These are phyloP conservation scores for Phylloscopus trochilus DNA, from an alignment of 2,113 vertebrate species.

Conservation along the genomic window DNA sequence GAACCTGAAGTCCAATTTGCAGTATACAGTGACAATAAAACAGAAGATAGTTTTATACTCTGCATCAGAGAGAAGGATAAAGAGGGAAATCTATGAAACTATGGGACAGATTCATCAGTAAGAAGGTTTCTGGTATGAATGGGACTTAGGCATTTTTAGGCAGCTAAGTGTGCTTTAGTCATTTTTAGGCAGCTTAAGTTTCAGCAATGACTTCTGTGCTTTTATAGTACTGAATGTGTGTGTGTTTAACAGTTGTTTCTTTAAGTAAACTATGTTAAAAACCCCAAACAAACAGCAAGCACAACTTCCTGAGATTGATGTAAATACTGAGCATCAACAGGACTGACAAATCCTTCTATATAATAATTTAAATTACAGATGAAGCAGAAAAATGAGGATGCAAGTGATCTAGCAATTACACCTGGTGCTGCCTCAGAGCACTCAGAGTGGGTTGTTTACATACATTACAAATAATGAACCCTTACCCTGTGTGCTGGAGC, in stretches of 20 bases:
- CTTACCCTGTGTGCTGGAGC: not conserved
- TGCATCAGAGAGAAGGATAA: not conserved
- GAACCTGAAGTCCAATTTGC: not conserved
- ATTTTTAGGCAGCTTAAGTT: not conserved
- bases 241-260: not conserved
- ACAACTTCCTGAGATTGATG: not conserved
- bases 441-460: not conserved
- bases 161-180: not conserved
- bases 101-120: not conserved
- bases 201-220: not conserved
- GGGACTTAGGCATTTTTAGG: not conserved
- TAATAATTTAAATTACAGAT: constrained; percentile 6
- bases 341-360: not conserved
- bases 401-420: not conserved
- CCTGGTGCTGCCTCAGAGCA: not conserved
- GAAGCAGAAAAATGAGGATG: not conserved
- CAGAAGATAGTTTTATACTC: not conserved
- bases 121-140: not conserved
- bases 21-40: not conserved
- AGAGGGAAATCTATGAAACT: not conserved
- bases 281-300: not conserved
- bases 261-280: not conserved
- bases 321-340: not conserved
- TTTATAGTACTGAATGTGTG: not conserved
- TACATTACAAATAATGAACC: not conserved